Evolutionary conservation across 2,113 vertebrate genomes (phyloP), one percentile per base, ranked within the genome.

Genomic region (Nibea coibor): DNA sequence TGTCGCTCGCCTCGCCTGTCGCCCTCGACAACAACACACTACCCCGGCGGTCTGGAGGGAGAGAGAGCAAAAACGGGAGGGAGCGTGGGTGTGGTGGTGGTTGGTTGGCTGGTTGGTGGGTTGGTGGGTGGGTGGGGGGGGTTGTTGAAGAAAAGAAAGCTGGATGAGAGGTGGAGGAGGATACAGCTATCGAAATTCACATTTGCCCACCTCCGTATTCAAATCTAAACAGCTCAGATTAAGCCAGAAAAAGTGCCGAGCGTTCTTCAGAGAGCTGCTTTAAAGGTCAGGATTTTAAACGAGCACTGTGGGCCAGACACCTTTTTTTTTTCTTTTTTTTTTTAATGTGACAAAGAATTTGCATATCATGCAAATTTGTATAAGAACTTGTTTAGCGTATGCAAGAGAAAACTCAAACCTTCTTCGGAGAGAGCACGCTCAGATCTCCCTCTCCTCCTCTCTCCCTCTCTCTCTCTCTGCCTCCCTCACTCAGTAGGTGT

Each of bases 1-100:
- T 94, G 93, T 93, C 93, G 91, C 92, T 92, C 91, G 87, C 90
- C 92, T 94, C 92, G 92, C 91, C 92, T 93, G 93, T 93, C 92
- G 92, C 92, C 93, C 91, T 88, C 92, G 73, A 94, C 93, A 94
- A 94, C 93, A 93, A 93, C 93, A 93, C 91, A 89, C 89, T 88
- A 91, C 89, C 91, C 90, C 78, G 86, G 87, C 83, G 89, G 92
- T 92, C 91, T 93, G 90, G 87, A 91, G 92, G 92, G 93, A 92
- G 88, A 66, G 87, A 66, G 87, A 91, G 84, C 54, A 85, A 10
- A 10, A 87, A 79, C 10, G 62, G 76, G 81, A 73, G 75, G 85
- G 67, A 51, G 83, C 9, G 47, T 64, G 64, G 64, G 64, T 67
- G 64, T 58, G 54, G 45, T 54, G 26, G 58, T 62, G 51, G 62